These are phyloP conservation scores for Tylochromis polylepis DNA, from an alignment of 2,113 vertebrate genomes.

Conservation along the genomic window DNA sequence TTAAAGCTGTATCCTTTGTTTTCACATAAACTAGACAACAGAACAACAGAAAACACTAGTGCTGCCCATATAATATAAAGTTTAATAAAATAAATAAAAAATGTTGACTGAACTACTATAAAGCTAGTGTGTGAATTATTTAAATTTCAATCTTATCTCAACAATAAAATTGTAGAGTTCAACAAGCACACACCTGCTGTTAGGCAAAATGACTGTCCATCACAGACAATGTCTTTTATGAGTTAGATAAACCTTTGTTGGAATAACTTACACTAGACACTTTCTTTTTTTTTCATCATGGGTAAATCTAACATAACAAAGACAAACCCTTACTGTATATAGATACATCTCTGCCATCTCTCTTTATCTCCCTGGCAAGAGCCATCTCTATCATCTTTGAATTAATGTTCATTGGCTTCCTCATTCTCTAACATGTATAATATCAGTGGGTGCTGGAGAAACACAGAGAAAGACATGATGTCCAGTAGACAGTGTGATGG, in stretches of 20 bases:
- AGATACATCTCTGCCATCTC: not conserved
- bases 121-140: not conserved
- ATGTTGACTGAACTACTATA: not conserved
- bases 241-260: not conserved
- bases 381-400: not conserved
- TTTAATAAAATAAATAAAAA: not conserved
- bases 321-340: not conserved
- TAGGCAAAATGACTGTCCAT: not conserved
- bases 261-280: not conserved
- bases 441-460: not conserved
- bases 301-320: not conserved
- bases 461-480: constrained; percentile 1
- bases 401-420: not conserved
- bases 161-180: not conserved
- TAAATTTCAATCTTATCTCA: not conserved
- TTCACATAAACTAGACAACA: not conserved
- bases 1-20: not conserved
- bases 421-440: not conserved
- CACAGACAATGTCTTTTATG: not conserved
- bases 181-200: not conserved
- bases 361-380: not conserved
- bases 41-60: not conserved
- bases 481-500: constrained; percentile 18
- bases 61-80: not conserved
- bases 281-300: not conserved